A percentile compares a stretch with the other conserved stretches of the same genome.
Evolutionary conservation across 2,888 invertebrate species (phyloP).

Genomic region (Drosophila pullipes): DNA sequence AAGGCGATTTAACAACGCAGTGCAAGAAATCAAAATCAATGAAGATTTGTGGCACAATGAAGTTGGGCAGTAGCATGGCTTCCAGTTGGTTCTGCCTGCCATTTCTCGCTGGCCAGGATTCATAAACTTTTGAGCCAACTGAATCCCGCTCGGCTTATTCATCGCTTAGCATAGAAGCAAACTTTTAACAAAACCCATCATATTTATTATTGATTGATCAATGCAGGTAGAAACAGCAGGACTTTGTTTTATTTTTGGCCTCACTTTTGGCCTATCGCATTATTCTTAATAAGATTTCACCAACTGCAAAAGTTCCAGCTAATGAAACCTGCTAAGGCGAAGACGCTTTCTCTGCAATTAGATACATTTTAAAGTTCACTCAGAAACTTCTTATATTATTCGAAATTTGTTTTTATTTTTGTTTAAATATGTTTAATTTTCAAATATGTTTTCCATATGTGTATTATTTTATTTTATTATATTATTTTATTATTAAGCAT

Average conservation of each 20-base stretch:
- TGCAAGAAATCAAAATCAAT: slow-evolving; percentile 77
- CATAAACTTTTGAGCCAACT: slow-evolving; percentile 50
- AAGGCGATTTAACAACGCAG: slow-evolving; percentile 68
- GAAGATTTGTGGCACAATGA: slow-evolving; percentile 65
- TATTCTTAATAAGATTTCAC: slow-evolving; percentile 17
- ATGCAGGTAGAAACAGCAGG: neutral
- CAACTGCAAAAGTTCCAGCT: slow-evolving; percentile 6
- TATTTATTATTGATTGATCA: slow-evolving; percentile 61
- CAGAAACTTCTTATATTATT: neutral
- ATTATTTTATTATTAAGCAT: neutral
- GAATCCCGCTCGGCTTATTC: slow-evolving; percentile 15
- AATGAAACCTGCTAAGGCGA: slow-evolving; percentile 11
- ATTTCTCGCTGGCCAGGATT: slow-evolving; percentile 44
- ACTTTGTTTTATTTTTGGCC: slow-evolving; percentile 7
- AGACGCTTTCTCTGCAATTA: neutral
- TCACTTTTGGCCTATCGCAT: slow-evolving; percentile 22
- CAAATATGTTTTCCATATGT: too few species aligned
- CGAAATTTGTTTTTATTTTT: neutral
- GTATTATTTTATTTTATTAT: neutral
- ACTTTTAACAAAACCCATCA: slow-evolving; percentile 46
- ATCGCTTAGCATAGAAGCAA: slow-evolving; percentile 34
- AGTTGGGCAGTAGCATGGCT: slow-evolving; percentile 38
- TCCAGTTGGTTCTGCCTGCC: slow-evolving; percentile 31
- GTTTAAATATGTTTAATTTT: neutral
- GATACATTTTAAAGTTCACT: neutral